phyloP scores from a whole-genome alignment of 2,888 invertebrate species.

The Metopia argyrocephala region DNA sequence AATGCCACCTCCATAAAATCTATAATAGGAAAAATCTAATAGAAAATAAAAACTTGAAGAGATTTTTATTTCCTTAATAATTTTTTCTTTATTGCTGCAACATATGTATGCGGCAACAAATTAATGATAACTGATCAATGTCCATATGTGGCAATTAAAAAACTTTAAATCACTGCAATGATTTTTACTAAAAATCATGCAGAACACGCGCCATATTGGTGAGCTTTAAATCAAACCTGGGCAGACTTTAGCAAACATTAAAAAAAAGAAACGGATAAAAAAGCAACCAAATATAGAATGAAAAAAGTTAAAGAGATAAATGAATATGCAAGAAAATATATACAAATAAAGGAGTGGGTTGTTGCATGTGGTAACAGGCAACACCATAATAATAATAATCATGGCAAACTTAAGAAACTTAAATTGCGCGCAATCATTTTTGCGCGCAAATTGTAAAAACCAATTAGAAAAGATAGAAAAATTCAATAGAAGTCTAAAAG shows the following conservation, averaged over 20 bases:
- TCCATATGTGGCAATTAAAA: slow-evolving; percentile 6
- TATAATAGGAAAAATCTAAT: too few species aligned
- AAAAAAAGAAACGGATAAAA: neutral
- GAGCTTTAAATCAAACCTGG: neutral
- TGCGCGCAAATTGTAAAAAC: slow-evolving; percentile 58
- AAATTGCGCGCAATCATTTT: slow-evolving; percentile 16
- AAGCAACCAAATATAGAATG: neutral
- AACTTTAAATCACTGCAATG: slow-evolving; percentile 1
- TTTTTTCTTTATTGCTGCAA: neutral
- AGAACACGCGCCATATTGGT: slow-evolving; percentile 12
- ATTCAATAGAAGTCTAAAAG: neutral
- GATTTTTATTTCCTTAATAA: neutral
- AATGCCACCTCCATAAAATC: too few species aligned
- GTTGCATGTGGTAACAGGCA: neutral
- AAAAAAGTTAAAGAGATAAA: slow-evolving; percentile 5
- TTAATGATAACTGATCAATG: slow-evolving; percentile 42
- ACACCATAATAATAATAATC: slow-evolving; percentile 26
- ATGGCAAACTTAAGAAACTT: neutral
- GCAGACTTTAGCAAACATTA: neutral
- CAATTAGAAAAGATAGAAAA: neutral
- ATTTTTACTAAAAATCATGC: slow-evolving; percentile 7
- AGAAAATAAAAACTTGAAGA: neutral
- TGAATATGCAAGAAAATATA: neutral
- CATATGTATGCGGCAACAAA: slow-evolving; percentile 34
- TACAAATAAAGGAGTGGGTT: slow-evolving; percentile 36